Percentiles rank a stretch among this genome's conserved stretches.
phyloP scores from a whole-genome alignment of 2,888 invertebrate species.

The Notocelia uddmanniana region DNA sequence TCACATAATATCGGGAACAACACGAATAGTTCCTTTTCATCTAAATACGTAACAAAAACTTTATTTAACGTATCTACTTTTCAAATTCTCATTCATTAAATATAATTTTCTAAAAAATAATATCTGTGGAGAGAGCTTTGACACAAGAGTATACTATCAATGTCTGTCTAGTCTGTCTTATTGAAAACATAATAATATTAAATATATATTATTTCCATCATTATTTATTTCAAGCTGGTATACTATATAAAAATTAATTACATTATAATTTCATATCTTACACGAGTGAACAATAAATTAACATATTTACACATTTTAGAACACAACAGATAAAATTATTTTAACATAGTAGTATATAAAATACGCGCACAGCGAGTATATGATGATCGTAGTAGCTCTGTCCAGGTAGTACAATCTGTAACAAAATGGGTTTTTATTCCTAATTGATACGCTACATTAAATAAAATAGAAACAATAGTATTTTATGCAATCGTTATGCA shows the following conservation, averaged over 20 bases:
- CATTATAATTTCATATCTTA: not conserved
- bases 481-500: too few species aligned
- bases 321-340: conserved; percentile 49
- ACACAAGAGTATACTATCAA: too few species aligned
- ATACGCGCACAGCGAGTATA: conserved; percentile 60
- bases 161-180: too few species aligned
- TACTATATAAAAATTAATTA: not conserved
- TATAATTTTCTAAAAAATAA: too few species aligned
- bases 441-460: not conserved
- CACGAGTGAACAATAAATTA: not conserved
- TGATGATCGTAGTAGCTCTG: conserved; percentile 58
- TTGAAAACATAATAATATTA: too few species aligned
- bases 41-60: too few species aligned
- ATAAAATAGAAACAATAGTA: not conserved
- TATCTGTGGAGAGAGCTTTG: too few species aligned
- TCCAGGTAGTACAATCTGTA: conserved; percentile 84
- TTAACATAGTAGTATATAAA: conserved; percentile 59
- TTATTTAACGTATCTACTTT: too few species aligned
- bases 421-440: conserved; percentile 47
- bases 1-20: not conserved
- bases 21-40: not conserved
- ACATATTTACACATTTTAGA: conserved; percentile 26
- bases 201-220: too few species aligned
- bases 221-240: too few species aligned
- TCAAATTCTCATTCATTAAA: too few species aligned